These are phyloP conservation scores for Brachionus calyciflorus DNA, from an alignment of 1,140 invertebrate species.

Conservation along the genomic window DNA sequence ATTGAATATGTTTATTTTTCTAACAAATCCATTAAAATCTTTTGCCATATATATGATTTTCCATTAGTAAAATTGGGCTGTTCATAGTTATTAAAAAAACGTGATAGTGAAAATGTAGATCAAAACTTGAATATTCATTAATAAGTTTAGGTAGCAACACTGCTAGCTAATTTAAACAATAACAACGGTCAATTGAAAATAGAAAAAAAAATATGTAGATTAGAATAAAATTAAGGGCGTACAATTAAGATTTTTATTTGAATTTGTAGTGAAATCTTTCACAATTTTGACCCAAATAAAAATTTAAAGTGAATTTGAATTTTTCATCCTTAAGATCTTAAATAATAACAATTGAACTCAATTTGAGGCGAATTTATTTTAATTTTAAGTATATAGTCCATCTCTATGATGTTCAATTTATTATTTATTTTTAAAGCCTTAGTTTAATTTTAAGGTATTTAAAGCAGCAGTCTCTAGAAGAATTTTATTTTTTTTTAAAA, in stretches of 20 bases:
- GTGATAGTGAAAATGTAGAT: not conserved
- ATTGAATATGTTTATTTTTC: not conserved
- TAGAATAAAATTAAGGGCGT: constrained; percentile 18
- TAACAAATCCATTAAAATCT: not conserved
- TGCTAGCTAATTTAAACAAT: constrained; percentile 17
- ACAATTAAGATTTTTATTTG: not conserved
- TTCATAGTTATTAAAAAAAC: not conserved
- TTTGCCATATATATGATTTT: too few relatives aligned
- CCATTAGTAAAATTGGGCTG: too few relatives aligned
- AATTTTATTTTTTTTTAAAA: too few relatives aligned
- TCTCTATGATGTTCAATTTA: constrained; percentile 6
- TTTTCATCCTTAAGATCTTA: not conserved
- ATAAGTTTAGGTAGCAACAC: not conserved
- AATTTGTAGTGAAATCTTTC: constrained; percentile 16
- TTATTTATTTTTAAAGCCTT: constrained; percentile 3
- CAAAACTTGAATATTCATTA: not conserved
- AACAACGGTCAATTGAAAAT: too few relatives aligned
- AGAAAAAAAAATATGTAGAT: constrained; percentile 3
- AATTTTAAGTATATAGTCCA: not conserved
- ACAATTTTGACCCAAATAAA: not conserved
- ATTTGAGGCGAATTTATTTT: not conserved
- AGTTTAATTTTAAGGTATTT: not conserved
- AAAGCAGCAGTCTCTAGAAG: not conserved
- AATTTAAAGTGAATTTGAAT: not conserved
- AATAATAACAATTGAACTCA: constrained; percentile 43